Evolutionary conservation across 1,140 invertebrate species (phyloP), one percentile per base, ranked within the genome.

Genomic region (Cydia strobilella): DNA sequence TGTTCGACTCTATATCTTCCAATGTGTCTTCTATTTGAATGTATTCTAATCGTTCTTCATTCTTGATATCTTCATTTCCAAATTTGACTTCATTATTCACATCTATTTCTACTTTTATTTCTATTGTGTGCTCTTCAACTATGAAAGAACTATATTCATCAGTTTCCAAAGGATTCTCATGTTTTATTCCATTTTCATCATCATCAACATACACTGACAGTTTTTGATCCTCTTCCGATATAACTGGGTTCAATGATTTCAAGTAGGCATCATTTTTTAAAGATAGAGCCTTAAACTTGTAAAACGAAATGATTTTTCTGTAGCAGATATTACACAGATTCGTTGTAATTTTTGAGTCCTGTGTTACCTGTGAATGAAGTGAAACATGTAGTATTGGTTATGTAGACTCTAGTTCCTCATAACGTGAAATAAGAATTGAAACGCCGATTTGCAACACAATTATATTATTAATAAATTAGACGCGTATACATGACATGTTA

Each of bases 291-390:
- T 90, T 90, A 76, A 90, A 90, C 65, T 86, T 80, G 73, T 89
- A 80, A 71, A 86, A 89, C n/a, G 79, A 77, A 42, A 87, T 74
- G 31, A 90, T 83, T 78, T 86, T 90, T 45, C 51, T 79, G 73
- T 80, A 88, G 63, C 89, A 90, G 75, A 81, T 81, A 63, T 76
- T 48, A 77, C 89, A 90, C 48, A 89, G 73, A 59, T 86, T 88
- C 77, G 82, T 85, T 76, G 75, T 83, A 13, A 82, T 35, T 74
- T 79, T 83, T 35, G 77, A 73, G 20, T 86, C 78, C 74, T 77
- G 10, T 18, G 74, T 18, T 15, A 18, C 51, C 51, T 54, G 51
- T n/a, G 5, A 54, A 54, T 20, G 15, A n/a, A 54, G 51, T 54
- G 15, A 5, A 2, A 20, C 3, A 54, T 54, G 7, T 54, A 18